Base-by-base conservation (phyloP, 2,797 vertebrate species). In the Chiloscyllium punctatum region DNA sequence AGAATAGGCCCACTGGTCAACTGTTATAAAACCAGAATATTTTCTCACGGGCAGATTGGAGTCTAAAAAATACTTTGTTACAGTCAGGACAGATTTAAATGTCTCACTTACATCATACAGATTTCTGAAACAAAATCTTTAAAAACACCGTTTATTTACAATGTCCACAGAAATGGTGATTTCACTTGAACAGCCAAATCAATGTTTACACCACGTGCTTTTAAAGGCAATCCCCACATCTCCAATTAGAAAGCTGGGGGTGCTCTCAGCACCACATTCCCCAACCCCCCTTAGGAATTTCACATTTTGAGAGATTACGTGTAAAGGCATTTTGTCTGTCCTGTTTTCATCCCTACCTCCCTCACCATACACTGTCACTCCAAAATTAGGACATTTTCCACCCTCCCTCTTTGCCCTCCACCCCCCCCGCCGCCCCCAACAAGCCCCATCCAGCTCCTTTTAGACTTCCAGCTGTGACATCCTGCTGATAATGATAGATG, bases 41-140 rank as follows among this genome's bases (percentile, higher is more conserved):
- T 68, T 82, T 92, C 66, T 68, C 88, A 68, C 16, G 62, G 90
- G 33, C 68, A 21, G 21, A 21, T 68, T 42, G 62, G 8, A 68
- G 30, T 66, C 87, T 90, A n/a, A 62, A n/a, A 62, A 90, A 90
- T 53, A n/a, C 87, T 53, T 25, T 5, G 53, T 30, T 53, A 88
- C 30, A 51, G 86, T 42, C 25, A 57, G 51, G 86, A 57, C 53
- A 53, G 11, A 27, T 72, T 71, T 72, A 72, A 87, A 25, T 42
- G 69, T 94, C 69, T 94, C 94, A 16, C 69, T 94, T 42, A 94
- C 96, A 88, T 97, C 96, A 90, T 71, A 68, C 98, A 98, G 98
- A 99, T 99, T 99, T 99, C 98, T 99, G 98, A 98, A 99, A 99
- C 99, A 99, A 99, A 99, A 99, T 99, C 99, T 74, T 94, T 57